These are phyloP conservation scores for Sandelia bainsii DNA, from an alignment of 2,797 vertebrate genomes.

Conservation along the genomic window DNA sequence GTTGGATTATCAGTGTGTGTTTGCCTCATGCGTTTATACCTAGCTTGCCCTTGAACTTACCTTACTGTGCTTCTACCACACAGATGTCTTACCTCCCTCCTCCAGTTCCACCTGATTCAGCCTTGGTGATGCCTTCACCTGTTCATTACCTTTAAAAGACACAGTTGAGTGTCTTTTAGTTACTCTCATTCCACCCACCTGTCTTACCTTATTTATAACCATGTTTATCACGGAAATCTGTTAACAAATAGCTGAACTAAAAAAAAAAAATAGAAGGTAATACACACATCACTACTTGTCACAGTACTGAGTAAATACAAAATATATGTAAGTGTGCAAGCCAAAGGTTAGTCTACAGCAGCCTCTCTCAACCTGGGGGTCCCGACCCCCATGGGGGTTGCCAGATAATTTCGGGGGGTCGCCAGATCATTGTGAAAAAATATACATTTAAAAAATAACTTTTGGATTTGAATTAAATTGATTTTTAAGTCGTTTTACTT, in stretches of 20 bases:
- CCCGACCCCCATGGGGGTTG: no score
- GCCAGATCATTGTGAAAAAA: no score
- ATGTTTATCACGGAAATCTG: background rate
- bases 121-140: slow-evolving; percentile 5
- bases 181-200: background rate
- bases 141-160: slow-evolving; percentile 17
- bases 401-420: no score
- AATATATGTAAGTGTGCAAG: slow-evolving; percentile 13
- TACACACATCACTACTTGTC: slow-evolving; percentile 1
- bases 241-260: background rate
- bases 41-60: background rate
- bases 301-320: slow-evolving; percentile 10
- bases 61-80: background rate
- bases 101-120: slow-evolving; percentile 48
- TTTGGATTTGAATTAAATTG: no score
- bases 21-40: background rate
- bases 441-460: no score
- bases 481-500: no score
- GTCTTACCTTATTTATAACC: background rate
- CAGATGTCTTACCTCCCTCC: slow-evolving; percentile 51
- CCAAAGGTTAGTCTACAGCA: slow-evolving; percentile 17
- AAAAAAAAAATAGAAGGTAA: background rate
- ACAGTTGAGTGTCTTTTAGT: background rate
- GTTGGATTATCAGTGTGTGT: background rate
- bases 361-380: no score